Evolutionary conservation across 2,113 vertebrate genomes (phyloP), one percentile per base, ranked within the genome.

Genomic region (Astur gentilis): DNA sequence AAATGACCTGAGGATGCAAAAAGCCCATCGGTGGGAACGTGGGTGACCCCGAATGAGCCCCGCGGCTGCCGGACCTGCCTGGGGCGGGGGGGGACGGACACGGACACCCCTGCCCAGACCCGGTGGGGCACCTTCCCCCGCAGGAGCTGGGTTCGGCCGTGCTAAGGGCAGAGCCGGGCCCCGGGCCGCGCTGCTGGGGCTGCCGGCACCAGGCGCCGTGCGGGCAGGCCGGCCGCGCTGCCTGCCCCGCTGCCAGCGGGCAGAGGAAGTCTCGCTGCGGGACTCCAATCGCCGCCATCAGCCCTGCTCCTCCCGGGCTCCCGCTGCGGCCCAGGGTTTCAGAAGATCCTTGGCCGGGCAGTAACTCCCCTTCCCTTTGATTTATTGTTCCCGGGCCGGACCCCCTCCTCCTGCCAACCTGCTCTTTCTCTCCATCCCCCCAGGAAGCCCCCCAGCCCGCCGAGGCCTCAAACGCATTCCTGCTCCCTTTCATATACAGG

Each of bases 401-500:
- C 58, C 69, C 57, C 88, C 83, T 65, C 70, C 92, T 90, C 86
- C 75, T 78, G 78, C 89, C 89, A 79, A 72, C 87, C 90, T 73
- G 93, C 79, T 91, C 71, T 93, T 90, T 92, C 93, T 88, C n/a
- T 87, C 96, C 93, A 94, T 93, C 91, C 64, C 95, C 84, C 92
- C 69, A 87, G 95, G 97, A 96, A 93, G 77, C 88, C 34, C 60
- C 58, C 64, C 40, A 66, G 57, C 44, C 85, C 42, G 36, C 84
- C 61, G 40, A 70, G 89, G 61, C 91, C 94, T 96, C 88, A 89
- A 91, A 95, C 80, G 70, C 96, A 97, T 96, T 97, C 96, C 90
- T 85, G 49, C 44, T 91, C 57, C 72, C 91, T 97, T 96, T 95
- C 93, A 94, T 96, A 97, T 97, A 97, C 95, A 97, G 95, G 36